Base-by-base conservation (phyloP, 2,113 vertebrate species). In the Castor canadensis region DNA sequence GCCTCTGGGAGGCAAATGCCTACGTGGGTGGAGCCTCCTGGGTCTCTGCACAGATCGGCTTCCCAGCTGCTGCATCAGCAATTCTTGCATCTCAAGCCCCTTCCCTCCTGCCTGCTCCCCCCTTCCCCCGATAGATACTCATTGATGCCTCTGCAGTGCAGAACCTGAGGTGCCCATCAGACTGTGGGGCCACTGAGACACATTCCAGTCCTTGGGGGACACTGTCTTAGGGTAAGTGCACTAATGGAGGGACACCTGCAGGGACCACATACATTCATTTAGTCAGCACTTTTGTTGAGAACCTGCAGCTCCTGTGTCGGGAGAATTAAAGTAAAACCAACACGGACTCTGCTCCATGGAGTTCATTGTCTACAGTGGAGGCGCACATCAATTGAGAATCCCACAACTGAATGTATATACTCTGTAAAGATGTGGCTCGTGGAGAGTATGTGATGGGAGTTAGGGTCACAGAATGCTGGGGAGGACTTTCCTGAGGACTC, bases 1-100 rank as follows among this genome's bases (percentile, higher is more conserved):
- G 2, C 66, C 94, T 81, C 76, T 30, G 75, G 82, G 89, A 97
- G 69, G 69, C 89, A 77, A 95, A 94, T 54, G 89, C 73, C 76
- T 30, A 15, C 1, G 3, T 71, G 15, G 28, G 82, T 22, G 66
- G 47, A 85, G 54, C 47, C 1, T 0, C 10, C 16, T 19, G 3
- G 0, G 1, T 54, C 72, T 93, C 93, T 43, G 75, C 66, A 12
- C 35, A 35, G 49, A 32, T 56, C 43, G 17, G 60, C 86, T 81
- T 66, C 58, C 77, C 66, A 75, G 60, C 6, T 8, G 91, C 82
- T 35, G n/a, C 91, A 52, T 71, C 76, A 49, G 91, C 38, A 1
- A n/a, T 77, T 43, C 83, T 38, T 58, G 30, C 30, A 22, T n/a
- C 64, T 49, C 30, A 10, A 32, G 19, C 40, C 45, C 64, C 32